Base-by-base conservation (phyloP, 2,797 vertebrate genomes). In the Neolamprologus multifasciatus region DNA sequence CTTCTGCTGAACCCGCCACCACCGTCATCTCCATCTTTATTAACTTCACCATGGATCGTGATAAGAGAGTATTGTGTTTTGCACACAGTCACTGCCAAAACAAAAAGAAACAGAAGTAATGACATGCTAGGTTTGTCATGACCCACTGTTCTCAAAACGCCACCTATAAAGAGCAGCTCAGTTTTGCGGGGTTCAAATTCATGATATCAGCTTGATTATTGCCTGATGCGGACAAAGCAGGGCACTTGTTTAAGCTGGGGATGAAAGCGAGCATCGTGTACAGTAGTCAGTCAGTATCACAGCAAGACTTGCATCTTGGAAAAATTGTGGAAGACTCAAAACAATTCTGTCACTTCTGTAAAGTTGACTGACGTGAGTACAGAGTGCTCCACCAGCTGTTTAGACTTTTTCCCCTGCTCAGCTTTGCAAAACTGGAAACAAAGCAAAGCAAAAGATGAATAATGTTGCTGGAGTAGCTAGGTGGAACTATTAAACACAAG, bases 11-110 rank as follows among this genome's bases (percentile, higher is more conserved):
- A 89, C 83, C 86, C 80, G 78, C 86, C 86, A 88, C 74, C 76
- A 40, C 86, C 45, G 26, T 90, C 86, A 88, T 69, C 82, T 79
- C 82, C 76, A 80, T 31, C 88, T 89, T 85, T 88, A 89, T 80
- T 83, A 85, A 76, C 71, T 51, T 31, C 71, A 50, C 45, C 17
- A 29, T 76, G 83, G 82, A 82, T 50, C 69, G 57, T 69, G 31
- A 33, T 14, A 76, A n/a, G 45, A 45, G 69, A 76, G 1, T 51
- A 51, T 50, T 76, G 17, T 4, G 2, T 0, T 76, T 50, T n/a
- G 29, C 45, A 33, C 26, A 14, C 3, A 50, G 11, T n/a, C 26
- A 33, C 8, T 33, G 45, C 8, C 17, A 74, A 12, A 48, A 59
- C 57, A 14, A 3, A 69, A 71, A 71, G 38, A 76, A 50, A 23